These are phyloP conservation scores for Aspidapion aeneum DNA, from an alignment of 2,888 invertebrate species.

Conservation along the genomic window DNA sequence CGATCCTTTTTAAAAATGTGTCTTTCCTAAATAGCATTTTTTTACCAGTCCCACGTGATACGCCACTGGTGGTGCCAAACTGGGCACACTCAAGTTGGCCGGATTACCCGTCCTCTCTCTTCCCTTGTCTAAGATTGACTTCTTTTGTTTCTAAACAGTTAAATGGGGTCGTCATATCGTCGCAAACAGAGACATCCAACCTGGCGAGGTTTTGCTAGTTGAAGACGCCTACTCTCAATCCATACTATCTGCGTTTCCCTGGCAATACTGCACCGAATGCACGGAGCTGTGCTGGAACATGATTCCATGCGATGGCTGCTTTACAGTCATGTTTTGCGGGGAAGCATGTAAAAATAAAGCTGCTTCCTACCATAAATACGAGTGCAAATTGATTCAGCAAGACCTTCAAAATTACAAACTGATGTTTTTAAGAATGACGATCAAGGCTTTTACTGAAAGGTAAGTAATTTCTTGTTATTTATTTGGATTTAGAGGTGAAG, in stretches of 20 bases:
- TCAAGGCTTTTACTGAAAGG: neutral
- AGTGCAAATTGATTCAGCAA: neutral
- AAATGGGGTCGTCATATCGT: conserved; percentile 62
- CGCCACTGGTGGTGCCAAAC: no score
- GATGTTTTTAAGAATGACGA: neutral
- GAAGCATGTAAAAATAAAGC: neutral
- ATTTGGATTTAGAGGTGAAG: no score
- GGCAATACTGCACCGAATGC: neutral
- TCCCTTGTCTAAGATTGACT: no score
- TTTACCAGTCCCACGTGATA: no score
- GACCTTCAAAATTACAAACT: neutral
- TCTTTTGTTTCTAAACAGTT: no score
- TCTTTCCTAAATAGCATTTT: no score
- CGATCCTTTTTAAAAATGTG: no score
- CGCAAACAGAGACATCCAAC: conserved; percentile 61
- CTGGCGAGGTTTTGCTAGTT: conserved; percentile 72
- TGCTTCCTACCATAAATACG: neutral
- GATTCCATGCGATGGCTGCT: neutral
- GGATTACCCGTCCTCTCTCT: no score
- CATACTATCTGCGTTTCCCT: neutral
- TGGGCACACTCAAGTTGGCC: no score
- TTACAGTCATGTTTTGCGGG: neutral
- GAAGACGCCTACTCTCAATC: conserved; percentile 48
- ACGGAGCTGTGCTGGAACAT: neutral
- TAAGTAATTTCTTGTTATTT: no score